These are phyloP conservation scores for Pelobates cultripes DNA, from an alignment of 2,797 vertebrate genomes.

Conservation along the genomic window DNA sequence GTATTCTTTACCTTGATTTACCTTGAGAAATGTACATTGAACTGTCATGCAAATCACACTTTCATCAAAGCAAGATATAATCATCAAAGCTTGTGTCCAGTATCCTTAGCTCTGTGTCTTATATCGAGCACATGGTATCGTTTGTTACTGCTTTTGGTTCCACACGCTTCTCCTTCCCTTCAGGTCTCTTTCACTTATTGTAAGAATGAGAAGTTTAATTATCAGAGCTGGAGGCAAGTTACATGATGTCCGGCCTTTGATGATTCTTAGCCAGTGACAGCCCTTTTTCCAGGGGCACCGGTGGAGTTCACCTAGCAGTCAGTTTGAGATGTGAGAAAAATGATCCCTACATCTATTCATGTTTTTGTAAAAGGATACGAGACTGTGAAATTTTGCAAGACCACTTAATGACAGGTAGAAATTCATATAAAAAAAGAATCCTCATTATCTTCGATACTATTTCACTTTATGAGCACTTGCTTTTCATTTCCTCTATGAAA, in stretches of 20 bases:
- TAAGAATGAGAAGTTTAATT: not conserved
- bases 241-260: slow-evolving; percentile 3
- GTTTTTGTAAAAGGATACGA: slow-evolving; percentile 24
- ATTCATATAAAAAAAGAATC: not conserved
- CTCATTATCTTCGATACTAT: no score
- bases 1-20: not conserved
- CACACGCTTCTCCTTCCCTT: not conserved
- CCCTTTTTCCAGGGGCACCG: slow-evolving; percentile 12
- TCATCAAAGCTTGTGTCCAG: not conserved
- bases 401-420: not conserved
- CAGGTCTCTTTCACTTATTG: not conserved
- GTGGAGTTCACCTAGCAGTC: slow-evolving; percentile 39
- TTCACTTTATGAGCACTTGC: no score
- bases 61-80: not conserved
- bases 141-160: not conserved
- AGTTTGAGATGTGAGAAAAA: slow-evolving; percentile 18
- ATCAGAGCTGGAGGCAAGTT: not conserved
- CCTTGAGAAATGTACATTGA: not conserved
- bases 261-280: not conserved
- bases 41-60: not conserved
- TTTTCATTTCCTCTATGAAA: no score
- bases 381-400: not conserved
- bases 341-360: slow-evolving; percentile 28
- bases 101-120: not conserved
- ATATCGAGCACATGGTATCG: not conserved